A percentile compares a stretch with the other conserved stretches of the same genome.
These are phyloP conservation scores for Ylistrum balloti DNA, from an alignment of 1,140 invertebrate species.

Conservation along the genomic window DNA sequence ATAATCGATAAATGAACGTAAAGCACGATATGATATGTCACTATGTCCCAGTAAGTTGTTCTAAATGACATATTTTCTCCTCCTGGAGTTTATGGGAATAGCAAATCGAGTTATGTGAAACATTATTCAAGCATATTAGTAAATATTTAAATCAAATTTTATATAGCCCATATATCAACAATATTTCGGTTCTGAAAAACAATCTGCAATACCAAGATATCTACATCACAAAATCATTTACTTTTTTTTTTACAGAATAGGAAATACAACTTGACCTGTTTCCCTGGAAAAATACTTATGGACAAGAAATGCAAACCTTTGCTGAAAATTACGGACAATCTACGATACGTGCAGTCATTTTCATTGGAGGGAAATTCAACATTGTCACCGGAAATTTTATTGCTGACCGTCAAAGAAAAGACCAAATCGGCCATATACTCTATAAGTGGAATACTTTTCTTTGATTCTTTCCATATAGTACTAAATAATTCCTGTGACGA, in stretches of 20 bases:
- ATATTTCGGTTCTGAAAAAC: too few species aligned
- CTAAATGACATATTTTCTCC: too few species aligned
- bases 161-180: too few species aligned
- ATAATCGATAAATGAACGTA: too few species aligned
- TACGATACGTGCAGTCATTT: constrained; percentile 41
- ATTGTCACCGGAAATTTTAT: not conserved
- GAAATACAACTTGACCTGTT: constrained; percentile 41
- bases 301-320: constrained; percentile 30
- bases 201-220: too few species aligned
- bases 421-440: not conserved
- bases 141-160: too few species aligned
- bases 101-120: too few species aligned
- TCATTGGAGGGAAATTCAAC: not conserved
- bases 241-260: constrained; percentile 40
- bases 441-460: not conserved
- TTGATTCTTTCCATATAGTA: constrained; percentile 2
- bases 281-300: constrained; percentile 45
- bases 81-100: too few species aligned
- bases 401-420: not conserved
- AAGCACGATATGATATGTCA: too few species aligned
- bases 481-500: not conserved
- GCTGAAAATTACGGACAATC: constrained; percentile 4
- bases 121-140: too few species aligned
- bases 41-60: too few species aligned
- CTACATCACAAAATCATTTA: not conserved